Base-by-base conservation (phyloP, 2,113 vertebrate genomes). In the Columba livia region DNA sequence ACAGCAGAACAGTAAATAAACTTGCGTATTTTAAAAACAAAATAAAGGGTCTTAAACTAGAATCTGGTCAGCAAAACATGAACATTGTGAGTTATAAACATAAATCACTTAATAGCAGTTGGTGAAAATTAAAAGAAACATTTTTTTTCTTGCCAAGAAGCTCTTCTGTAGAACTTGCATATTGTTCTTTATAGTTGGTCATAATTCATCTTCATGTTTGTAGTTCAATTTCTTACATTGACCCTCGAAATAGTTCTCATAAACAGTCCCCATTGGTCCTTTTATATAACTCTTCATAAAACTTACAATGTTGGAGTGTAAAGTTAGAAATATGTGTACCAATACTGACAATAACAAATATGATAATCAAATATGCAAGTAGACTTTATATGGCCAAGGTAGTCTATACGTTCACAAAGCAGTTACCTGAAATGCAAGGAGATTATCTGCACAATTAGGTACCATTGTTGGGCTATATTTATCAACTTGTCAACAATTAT, bases 261-360 rank as follows among this genome's bases (percentile, higher is more conserved):
- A 18, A 67, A 65, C 12, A 16, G 31, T 64, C 10, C 10, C 20
- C 4, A 7, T 48, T 84, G 47, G 25, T 74, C 25, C 14, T 66
- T 56, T 66, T 57, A 3, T 19, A 21, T 69, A 3, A n/a, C 53
- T 89, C 28, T 28, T 73, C 14, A 15, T 31, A 60, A 53, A 85
- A 44, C 14, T 28, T 36, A n/a, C 0, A 0, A 5, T 79, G 19
- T 60, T 2, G 0, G 12, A 36, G 1, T 48, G 48, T 66, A 47
- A 80, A 58, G 17, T 62, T 66, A 42, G 17, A 82, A 50, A 12
- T 80, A 12, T 48, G 1, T 38, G 8, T 56, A 19, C 15, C 64
- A 31, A 61, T 38, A 69, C 7, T 1, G 2, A 42, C 2, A 7
- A 10, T 61, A 85, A n/a, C 38, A 61, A 74, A 47, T 34, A 50